Conservation (phyloP, 2,113 vertebrate genomes). For the Notothenia coriiceps region DNA sequence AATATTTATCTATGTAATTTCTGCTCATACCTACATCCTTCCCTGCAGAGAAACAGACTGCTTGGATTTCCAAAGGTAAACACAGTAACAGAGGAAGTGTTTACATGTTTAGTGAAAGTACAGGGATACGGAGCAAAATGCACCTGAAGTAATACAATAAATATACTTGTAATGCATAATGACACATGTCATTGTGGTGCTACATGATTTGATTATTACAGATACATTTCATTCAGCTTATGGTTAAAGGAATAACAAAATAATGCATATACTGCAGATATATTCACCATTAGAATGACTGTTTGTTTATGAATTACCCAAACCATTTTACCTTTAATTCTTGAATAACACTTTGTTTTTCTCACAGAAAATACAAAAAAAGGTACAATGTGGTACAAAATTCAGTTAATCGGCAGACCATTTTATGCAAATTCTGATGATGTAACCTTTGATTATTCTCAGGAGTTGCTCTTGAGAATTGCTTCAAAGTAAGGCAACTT, state of each 20-base stretch:
- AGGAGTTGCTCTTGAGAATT: slow-evolving; percentile 18
- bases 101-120: background rate
- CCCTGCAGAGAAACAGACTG: slow-evolving; percentile 13
- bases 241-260: background rate
- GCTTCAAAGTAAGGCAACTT: slow-evolving; percentile 9
- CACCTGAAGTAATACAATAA: background rate
- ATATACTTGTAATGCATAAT: background rate
- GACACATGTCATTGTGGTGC: background rate
- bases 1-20: slow-evolving; percentile 64
- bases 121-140: background rate
- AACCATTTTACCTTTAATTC: too few species aligned
- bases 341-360: too few species aligned
- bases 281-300: too few species aligned
- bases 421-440: slow-evolving; percentile 65
- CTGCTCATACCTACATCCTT: slow-evolving; percentile 25
- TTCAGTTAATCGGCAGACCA: slow-evolving; percentile 10
- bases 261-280: background rate
- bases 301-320: too few species aligned
- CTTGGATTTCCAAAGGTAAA: slow-evolving; percentile 17
- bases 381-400: slow-evolving; percentile 24
- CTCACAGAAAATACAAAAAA: too few species aligned
- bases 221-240: background rate
- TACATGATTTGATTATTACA: background rate
- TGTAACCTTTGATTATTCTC: slow-evolving; percentile 41
- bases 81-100: background rate